These are phyloP conservation scores for Pocillopora damicornis DNA, from an alignment of 64 coral and sea anemone genomes.

Conservation along the genomic window DNA sequence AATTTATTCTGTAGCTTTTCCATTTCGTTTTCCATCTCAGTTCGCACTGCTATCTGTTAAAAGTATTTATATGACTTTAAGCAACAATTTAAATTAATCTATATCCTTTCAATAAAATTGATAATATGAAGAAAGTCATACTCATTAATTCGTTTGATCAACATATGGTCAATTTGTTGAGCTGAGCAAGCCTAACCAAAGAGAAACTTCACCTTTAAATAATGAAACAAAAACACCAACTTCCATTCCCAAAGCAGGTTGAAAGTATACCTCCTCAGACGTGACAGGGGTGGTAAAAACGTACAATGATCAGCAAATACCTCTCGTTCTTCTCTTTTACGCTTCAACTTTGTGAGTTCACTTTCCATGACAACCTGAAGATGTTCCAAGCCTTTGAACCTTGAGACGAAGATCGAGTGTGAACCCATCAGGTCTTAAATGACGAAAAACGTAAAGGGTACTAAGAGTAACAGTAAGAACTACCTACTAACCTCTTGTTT, in stretches of 20 bases:
- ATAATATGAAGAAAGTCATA: neutral
- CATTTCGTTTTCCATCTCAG: conserved; percentile 35
- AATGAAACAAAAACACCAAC: no score
- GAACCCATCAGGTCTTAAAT: no score
- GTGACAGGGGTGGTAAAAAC: neutral
- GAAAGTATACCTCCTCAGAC: no score
- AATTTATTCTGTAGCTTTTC: conserved; percentile 22
- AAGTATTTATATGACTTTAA: neutral
- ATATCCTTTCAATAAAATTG: neutral
- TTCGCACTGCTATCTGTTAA: conserved; percentile 4
- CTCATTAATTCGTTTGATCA: no score
- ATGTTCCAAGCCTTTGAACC: conserved; percentile 2
- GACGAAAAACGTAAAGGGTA: neutral
- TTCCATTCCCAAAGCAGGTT: no score
- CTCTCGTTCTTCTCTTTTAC: conserved; percentile 4
- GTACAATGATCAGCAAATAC: neutral
- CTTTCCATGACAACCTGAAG: conserved; percentile 14
- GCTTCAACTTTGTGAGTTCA: conserved; percentile 9
- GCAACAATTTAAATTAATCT: neutral
- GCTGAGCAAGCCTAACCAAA: no score
- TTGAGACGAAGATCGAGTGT: neutral
- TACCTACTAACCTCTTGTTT: conserved; percentile 10
- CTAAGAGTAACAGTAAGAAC: neutral
- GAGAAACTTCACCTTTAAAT: no score
- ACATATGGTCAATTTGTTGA: no score